phyloP scores from a whole-genome alignment of 2,113 vertebrate genomes.

The Emydura subglobosa region DNA sequence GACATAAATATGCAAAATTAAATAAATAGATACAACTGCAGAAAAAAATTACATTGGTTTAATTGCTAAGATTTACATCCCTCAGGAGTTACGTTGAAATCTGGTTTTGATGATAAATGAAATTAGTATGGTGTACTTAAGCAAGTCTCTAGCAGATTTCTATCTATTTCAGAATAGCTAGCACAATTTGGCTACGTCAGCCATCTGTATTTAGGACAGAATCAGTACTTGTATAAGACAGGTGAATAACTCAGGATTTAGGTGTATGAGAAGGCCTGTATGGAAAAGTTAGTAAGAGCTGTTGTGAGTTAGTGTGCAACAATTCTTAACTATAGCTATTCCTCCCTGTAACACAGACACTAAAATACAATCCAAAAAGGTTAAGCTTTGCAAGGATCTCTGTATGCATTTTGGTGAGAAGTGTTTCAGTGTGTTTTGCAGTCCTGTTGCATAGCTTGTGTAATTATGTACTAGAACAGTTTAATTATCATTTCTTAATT shows the following conservation, averaged over 20 bases:
- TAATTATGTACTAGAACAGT: not conserved
- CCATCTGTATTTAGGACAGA: not conserved
- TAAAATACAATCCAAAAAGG: not conserved
- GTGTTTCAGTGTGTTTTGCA: not conserved
- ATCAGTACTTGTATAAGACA: not conserved
- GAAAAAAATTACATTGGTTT: not conserved
- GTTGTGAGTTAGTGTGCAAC: not conserved
- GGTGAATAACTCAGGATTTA: not conserved
- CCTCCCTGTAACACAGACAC: not conserved
- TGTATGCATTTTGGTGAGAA: not conserved
- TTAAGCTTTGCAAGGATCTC: no score
- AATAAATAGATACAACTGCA: not conserved
- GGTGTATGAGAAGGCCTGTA: not conserved
- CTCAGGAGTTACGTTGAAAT: not conserved
- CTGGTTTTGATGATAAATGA: accelerated
- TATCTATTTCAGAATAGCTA: not conserved
- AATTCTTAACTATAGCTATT: not conserved
- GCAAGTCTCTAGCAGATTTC: not conserved
- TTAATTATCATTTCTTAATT: no score
- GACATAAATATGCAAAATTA: not conserved
- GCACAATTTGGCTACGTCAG: not conserved
- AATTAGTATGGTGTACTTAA: not conserved
- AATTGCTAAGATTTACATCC: not conserved
- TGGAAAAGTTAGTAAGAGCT: not conserved
- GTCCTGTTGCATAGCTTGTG: not conserved